Conservation (phyloP, 2,113 vertebrate species). For the Bos indicus region DNA sequence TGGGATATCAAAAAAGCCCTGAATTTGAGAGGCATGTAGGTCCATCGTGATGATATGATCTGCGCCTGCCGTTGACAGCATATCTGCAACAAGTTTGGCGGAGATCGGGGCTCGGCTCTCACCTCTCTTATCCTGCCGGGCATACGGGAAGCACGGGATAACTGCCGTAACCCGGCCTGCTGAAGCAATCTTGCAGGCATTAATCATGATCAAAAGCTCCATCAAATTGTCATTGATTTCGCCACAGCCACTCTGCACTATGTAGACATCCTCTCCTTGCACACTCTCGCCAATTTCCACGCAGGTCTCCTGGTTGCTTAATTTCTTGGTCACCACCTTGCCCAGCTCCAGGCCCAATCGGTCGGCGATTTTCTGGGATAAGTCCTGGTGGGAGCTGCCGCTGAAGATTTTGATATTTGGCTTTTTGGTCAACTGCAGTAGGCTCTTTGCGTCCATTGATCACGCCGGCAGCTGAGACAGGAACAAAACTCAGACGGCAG, state of each 20-base stretch:
- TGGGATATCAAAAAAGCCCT: constrained; percentile 97
- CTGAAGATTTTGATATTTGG: constrained; percentile 85
- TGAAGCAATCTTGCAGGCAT: constrained; percentile 89
- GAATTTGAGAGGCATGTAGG: constrained; percentile 96
- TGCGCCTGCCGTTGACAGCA: constrained; percentile 94
- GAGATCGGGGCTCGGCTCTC: constrained; percentile 96
- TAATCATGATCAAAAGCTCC: constrained; percentile 92
- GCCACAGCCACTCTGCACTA: constrained; percentile 88
- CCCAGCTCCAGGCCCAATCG: constrained; percentile 79
- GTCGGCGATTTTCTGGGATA: constrained; percentile 82
- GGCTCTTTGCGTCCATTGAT: not conserved
- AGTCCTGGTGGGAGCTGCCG: constrained; percentile 82
- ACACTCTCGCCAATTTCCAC: constrained; percentile 87
- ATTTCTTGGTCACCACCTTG: constrained; percentile 93
- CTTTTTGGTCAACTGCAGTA: constrained; percentile 55
- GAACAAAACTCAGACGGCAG: not conserved
- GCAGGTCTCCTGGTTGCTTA: constrained; percentile 85
- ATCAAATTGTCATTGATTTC: constrained; percentile 89
- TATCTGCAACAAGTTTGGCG: constrained; percentile 95
- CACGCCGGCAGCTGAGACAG: fast-evolving
- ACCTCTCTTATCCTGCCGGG: constrained; percentile 88
- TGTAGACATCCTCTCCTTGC: constrained; percentile 87
- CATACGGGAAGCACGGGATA: constrained; percentile 88
- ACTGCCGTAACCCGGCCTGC: constrained; percentile 86
- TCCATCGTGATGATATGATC: constrained; percentile 98